Percentiles rank a stretch among this genome's conserved stretches.
These are phyloP conservation scores for Acrobasis consociella DNA, from an alignment of 2,888 invertebrate species.

Conservation along the genomic window DNA sequence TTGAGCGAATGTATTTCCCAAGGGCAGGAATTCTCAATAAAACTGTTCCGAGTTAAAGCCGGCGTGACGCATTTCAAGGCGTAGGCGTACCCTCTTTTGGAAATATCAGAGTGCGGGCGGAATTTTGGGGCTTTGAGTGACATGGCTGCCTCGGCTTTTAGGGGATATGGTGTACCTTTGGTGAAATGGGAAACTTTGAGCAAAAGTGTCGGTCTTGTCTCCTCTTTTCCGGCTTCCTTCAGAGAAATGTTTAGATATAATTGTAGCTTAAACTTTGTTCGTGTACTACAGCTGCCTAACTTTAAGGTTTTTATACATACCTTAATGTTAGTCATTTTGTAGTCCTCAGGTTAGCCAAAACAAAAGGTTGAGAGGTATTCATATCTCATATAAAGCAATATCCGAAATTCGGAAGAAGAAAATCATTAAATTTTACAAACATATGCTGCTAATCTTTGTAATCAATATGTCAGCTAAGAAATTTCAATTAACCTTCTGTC, in stretches of 20 bases:
- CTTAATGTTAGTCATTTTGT: too few species aligned
- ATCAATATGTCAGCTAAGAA: too few species aligned
- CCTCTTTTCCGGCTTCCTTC: neutral
- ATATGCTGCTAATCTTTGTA: too few species aligned
- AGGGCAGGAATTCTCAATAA: slow-evolving; percentile 52
- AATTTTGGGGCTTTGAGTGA: slow-evolving; percentile 58
- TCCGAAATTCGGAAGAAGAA: too few species aligned
- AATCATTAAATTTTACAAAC: too few species aligned
- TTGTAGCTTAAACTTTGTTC: neutral
- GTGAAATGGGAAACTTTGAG: slow-evolving; percentile 22
- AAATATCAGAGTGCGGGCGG: slow-evolving; percentile 54
- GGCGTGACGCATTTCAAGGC: slow-evolving; percentile 45
- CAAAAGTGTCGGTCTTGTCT: slow-evolving; percentile 13
- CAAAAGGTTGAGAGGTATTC: too few species aligned
- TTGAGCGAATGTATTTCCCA: slow-evolving; percentile 44
- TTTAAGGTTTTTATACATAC: too few species aligned
- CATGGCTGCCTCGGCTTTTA: slow-evolving; percentile 51
- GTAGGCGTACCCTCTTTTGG: slow-evolving; percentile 44
- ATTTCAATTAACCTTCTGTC: too few species aligned
- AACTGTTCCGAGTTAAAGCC: slow-evolving; percentile 46
- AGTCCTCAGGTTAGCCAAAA: too few species aligned
- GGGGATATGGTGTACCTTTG: slow-evolving; percentile 31
- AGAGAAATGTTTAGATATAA: neutral
- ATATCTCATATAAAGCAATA: too few species aligned
- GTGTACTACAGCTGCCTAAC: too few species aligned